These are phyloP conservation scores for Porites cylindrica DNA, from an alignment of 92 coral and sea anemone genomes.

Conservation along the genomic window DNA sequence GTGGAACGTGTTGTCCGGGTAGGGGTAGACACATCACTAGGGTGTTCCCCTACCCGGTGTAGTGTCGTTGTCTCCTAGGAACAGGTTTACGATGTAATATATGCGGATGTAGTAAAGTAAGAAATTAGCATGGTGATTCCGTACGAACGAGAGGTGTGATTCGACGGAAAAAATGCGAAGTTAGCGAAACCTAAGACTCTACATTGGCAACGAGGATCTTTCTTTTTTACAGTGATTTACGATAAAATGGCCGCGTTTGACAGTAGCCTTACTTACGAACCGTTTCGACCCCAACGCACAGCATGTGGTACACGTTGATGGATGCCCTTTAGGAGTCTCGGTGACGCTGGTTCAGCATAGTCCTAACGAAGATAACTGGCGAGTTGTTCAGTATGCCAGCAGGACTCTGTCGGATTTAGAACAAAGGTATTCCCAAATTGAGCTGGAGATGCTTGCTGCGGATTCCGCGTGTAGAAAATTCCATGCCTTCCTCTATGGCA, in stretches of 20 bases:
- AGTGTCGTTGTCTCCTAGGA: slow-evolving; percentile 8
- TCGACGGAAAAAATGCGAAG: no score
- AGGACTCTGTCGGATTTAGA: slow-evolving; percentile 17
- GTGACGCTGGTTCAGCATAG: slow-evolving; percentile 30
- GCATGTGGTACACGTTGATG: slow-evolving; percentile 53
- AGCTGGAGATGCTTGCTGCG: slow-evolving; percentile 27
- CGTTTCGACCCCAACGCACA: slow-evolving; percentile 54
- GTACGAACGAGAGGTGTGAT: no score
- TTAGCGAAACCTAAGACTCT: no score
- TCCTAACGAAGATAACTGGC: not conserved
- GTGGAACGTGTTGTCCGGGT: no score
- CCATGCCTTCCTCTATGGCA: not conserved
- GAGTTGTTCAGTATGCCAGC: slow-evolving; percentile 37
- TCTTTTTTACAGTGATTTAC: no score
- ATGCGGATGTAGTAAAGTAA: no score
- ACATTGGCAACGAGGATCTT: no score
- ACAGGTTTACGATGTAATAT: no score
- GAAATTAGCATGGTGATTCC: no score
- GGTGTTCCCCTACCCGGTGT: not conserved
- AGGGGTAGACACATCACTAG: no score
- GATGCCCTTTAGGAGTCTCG: slow-evolving; percentile 36
- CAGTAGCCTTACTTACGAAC: no score
- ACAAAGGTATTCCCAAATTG: slow-evolving; percentile 27
- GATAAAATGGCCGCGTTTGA: not conserved
- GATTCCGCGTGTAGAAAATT: slow-evolving; percentile 32